phyloP scores from a whole-genome alignment of 2,113 vertebrate genomes.

The Microcebus tavaratra region DNA sequence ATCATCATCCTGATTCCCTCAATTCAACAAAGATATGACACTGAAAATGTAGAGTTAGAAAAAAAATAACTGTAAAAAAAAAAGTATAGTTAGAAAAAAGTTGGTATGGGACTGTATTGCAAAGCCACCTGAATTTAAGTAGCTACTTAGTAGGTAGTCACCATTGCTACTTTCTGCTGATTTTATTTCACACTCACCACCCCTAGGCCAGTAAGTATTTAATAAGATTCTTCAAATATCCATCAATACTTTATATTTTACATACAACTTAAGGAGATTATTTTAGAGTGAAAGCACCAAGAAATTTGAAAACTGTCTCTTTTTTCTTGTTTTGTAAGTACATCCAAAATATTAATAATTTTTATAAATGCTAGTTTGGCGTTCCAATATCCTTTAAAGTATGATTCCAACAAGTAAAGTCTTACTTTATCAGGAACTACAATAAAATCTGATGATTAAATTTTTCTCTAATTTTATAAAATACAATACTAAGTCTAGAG shows the following conservation, averaged over 20 bases:
- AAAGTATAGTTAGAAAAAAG: neutral
- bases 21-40: neutral
- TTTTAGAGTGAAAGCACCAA: neutral
- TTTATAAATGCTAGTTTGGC: neutral
- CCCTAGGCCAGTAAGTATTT: neutral
- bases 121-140: neutral
- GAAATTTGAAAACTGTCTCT: neutral
- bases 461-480: conserved; percentile 13
- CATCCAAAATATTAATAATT: neutral
- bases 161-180: neutral
- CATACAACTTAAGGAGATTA: neutral
- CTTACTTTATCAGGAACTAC: neutral
- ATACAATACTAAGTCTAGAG: neutral
- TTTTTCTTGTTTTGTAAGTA: conserved; percentile 23
- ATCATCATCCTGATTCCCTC: neutral
- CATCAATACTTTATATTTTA: neutral
- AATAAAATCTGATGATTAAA: neutral
- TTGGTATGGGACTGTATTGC: rapidly evolving
- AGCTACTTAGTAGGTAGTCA: neutral
- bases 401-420: conserved; percentile 12
- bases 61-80: neutral
- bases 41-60: neutral
- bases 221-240: neutral
- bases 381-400: neutral
- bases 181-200: neutral